phyloP scores from a whole-genome alignment of 2,113 vertebrate species.

The Oncorhynchus masou region DNA sequence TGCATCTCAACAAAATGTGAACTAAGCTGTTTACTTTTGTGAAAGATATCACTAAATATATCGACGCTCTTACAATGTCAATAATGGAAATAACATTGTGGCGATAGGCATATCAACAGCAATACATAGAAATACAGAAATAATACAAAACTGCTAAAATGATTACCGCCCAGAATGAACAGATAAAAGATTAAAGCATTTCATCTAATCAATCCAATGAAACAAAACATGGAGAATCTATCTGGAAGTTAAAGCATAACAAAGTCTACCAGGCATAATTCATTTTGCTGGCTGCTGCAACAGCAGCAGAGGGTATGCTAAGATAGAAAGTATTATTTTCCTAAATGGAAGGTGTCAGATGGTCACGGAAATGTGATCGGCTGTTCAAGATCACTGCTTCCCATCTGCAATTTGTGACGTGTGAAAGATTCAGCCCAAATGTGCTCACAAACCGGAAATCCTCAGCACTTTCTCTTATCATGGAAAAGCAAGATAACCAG shows the following conservation, averaged over 20 bases:
- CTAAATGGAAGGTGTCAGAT: conserved; percentile 99
- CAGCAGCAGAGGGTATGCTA: conserved; percentile 99
- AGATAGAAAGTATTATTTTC: conserved; percentile 99
- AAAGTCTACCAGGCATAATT: conserved; percentile 95
- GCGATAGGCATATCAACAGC: conserved; percentile 17
- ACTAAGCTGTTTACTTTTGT: no score
- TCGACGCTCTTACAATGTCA: background rate
- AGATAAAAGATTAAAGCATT: conserved; percentile 54
- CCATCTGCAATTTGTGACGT: conserved; percentile 99
- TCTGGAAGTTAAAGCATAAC: conserved; percentile 68
- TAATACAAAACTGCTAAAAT: conserved; percentile 20
- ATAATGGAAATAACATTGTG: conserved; percentile 10
- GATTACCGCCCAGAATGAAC: conserved; percentile 33
- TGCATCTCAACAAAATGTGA: no score
- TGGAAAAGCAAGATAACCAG: conserved; percentile 99
- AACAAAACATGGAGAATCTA: conserved; percentile 63
- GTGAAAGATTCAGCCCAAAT: conserved; percentile 99
- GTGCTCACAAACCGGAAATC: conserved; percentile 99
- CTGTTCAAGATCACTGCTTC: conserved; percentile 99
- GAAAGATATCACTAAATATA: background rate
- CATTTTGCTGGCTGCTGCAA: conserved; percentile 95
- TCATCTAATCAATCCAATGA: conserved; percentile 59
- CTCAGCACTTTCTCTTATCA: conserved; percentile 99
- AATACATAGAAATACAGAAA: conserved; percentile 12
- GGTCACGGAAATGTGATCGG: conserved; percentile 99